phyloP scores from a whole-genome alignment of 2,113 vertebrate species.

The Cinclus cinclus region DNA sequence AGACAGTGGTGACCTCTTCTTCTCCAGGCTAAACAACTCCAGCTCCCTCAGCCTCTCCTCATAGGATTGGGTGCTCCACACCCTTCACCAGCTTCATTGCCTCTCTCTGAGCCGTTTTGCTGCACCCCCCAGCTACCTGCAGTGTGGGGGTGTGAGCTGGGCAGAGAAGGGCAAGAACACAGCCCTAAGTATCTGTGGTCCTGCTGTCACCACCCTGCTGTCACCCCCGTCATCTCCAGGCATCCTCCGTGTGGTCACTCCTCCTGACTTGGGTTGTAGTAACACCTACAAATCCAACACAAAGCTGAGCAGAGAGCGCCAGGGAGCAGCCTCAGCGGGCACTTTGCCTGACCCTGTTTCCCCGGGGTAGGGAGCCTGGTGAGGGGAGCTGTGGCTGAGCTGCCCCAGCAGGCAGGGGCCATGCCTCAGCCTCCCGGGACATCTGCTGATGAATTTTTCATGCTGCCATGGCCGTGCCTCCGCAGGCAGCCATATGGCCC shows the following conservation, averaged over 20 bases:
- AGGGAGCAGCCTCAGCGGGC: accelerated
- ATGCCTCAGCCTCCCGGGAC: neutral
- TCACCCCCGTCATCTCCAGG: neutral
- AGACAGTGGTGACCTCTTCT: neutral
- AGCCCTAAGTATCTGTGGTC: neutral
- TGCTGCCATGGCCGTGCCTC: neutral
- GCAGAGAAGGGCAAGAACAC: neutral
- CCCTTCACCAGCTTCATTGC: neutral
- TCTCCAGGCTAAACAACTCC: neutral
- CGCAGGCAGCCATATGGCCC: conserved; percentile 5
- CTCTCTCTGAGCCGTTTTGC: neutral
- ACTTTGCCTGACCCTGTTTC: accelerated
- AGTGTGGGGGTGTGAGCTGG: accelerated
- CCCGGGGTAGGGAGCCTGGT: neutral
- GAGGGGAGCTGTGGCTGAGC: neutral
- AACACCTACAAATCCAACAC: neutral
- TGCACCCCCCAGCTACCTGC: accelerated
- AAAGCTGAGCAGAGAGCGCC: accelerated
- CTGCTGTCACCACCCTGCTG: accelerated
- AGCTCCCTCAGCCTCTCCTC: neutral
- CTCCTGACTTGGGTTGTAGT: neutral
- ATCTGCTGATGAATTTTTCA: conserved; percentile 1
- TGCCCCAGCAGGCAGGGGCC: neutral
- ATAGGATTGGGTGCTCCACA: neutral
- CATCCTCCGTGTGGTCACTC: accelerated